Evolutionary conservation across 1,140 invertebrate genomes (phyloP).

Genomic region (Homalodisca vitripennis): DNA sequence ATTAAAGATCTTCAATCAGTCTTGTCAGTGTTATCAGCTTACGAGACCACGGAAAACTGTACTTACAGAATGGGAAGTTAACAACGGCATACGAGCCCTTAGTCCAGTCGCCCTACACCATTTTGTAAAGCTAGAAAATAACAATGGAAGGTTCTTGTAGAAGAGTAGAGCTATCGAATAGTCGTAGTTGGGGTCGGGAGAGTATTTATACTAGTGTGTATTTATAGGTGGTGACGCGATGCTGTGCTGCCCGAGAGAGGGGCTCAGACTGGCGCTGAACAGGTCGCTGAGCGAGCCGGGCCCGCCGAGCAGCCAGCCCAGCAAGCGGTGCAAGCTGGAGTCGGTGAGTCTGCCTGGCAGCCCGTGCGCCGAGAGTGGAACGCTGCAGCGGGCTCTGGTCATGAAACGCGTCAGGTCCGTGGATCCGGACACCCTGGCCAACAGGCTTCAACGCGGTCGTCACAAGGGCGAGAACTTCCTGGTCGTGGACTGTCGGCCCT

Average conservation of each 20-base stretch:
- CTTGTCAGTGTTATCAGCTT: no score
- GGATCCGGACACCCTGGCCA: slow-evolving; percentile 46
- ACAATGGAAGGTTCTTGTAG: no score
- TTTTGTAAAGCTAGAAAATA: no score
- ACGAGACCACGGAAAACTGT: no score
- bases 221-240: slow-evolving; percentile 25
- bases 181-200: no score
- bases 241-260: slow-evolving; percentile 51
- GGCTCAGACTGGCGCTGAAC: slow-evolving; percentile 58
- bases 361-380: slow-evolving; percentile 56
- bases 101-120: no score
- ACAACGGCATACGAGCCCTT: no score
- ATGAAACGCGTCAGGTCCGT: slow-evolving; percentile 47
- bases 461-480: slow-evolving; percentile 46
- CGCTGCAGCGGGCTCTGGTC: slow-evolving; percentile 54
- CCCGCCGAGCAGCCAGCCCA: slow-evolving; percentile 44
- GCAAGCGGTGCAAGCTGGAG: slow-evolving; percentile 59
- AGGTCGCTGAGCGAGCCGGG: slow-evolving; percentile 61
- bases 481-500: slow-evolving; percentile 69
- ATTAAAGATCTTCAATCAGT: no score
- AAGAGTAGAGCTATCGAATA: no score
- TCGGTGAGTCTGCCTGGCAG: slow-evolving; percentile 56
- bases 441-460: slow-evolving; percentile 43
- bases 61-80: no score
- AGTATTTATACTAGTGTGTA: slow-evolving; percentile 5